These are phyloP conservation scores for Pelochelys cantorii DNA, from an alignment of 2,797 vertebrate species.

Conservation along the genomic window DNA sequence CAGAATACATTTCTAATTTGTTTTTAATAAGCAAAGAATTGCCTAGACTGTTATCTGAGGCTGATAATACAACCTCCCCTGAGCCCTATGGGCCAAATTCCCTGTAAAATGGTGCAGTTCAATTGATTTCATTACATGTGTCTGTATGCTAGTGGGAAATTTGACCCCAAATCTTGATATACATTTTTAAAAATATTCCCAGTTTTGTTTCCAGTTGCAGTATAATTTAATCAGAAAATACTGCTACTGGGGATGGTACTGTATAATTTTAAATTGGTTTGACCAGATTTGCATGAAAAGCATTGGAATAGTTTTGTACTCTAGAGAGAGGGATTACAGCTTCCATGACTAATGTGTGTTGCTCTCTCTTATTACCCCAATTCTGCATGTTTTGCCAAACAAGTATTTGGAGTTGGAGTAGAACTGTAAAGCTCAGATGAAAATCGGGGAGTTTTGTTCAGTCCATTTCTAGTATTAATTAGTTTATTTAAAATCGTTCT, in stretches of 20 bases:
- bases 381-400: slow-evolving; percentile 53
- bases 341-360: slow-evolving; percentile 64
- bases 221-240: slow-evolving; percentile 12
- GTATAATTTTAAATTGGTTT: not conserved
- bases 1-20: slow-evolving; percentile 29
- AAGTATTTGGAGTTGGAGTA: slow-evolving; percentile 70
- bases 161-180: not conserved
- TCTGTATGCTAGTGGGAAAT: not conserved
- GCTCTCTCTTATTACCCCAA: slow-evolving; percentile 68
- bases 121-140: not conserved
- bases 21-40: not conserved
- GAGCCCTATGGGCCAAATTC: not conserved
- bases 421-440: slow-evolving; percentile 68
- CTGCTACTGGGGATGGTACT: not conserved
- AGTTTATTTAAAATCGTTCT: slow-evolving; percentile 55
- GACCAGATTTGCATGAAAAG: slow-evolving; percentile 2
- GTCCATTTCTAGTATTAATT: not conserved
- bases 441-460: slow-evolving; percentile 68
- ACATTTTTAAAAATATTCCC: rapidly evolving
- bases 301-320: not conserved
- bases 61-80: not conserved
- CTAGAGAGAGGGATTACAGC: slow-evolving; percentile 47
- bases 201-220: not conserved
- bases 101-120: not conserved
- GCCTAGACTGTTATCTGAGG: not conserved